Percentiles rank a stretch among this genome's conserved stretches.
Evolutionary conservation across 2,888 invertebrate genomes (phyloP).

Genomic region (Lithophane ornitopus): DNA sequence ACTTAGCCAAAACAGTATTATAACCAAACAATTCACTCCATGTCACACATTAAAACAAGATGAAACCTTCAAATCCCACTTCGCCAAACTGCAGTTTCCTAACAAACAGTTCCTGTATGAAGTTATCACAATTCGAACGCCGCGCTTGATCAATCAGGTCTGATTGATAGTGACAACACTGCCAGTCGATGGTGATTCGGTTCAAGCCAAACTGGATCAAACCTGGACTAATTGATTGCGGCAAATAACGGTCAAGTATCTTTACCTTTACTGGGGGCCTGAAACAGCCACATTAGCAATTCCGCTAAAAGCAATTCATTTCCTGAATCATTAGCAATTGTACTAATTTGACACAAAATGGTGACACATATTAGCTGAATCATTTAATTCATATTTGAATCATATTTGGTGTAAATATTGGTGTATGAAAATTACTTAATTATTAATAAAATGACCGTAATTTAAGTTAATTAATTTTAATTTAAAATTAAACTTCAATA

Average conservation of each 20-base stretch:
- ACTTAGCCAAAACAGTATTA: neutral
- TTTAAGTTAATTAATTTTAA: too few relatives aligned
- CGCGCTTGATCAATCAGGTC: slow-evolving; percentile 44
- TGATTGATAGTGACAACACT: slow-evolving; percentile 53
- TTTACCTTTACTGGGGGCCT: too few relatives aligned
- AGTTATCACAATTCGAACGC: neutral
- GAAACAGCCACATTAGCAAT: too few relatives aligned
- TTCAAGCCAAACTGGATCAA: slow-evolving; percentile 21
- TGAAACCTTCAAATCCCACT: slow-evolving; percentile 2
- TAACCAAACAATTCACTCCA: neutral
- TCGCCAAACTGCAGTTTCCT: slow-evolving; percentile 1
- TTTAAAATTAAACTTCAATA: too few relatives aligned
- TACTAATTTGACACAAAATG: too few relatives aligned
- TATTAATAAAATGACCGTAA: too few relatives aligned
- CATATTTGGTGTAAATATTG: too few relatives aligned
- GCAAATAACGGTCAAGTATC: neutral
- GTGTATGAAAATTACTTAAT: too few relatives aligned
- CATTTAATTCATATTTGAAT: too few relatives aligned
- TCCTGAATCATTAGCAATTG: too few relatives aligned
- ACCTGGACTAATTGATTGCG: slow-evolving; percentile 45
- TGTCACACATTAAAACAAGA: neutral
- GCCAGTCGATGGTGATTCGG: slow-evolving; percentile 33
- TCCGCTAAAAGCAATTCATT: too few relatives aligned
- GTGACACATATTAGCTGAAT: too few relatives aligned
- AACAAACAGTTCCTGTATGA: neutral